Base-by-base conservation (phyloP, 2,797 vertebrate genomes). In the Selene dorsalis region DNA sequence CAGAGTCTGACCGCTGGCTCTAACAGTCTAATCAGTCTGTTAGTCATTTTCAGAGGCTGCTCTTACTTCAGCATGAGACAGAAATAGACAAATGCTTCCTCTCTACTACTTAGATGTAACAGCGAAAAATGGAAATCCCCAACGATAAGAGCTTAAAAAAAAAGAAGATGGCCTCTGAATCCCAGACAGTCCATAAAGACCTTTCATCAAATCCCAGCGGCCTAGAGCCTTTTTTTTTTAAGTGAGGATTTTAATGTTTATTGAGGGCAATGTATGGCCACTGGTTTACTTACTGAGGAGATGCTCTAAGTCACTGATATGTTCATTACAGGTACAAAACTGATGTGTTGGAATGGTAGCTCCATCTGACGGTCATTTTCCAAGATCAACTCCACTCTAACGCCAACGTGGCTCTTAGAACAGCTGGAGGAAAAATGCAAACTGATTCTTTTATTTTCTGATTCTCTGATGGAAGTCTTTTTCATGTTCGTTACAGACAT, bases 181-280 rank as follows among this genome's bases (percentile, higher is more conserved):
- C 63, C 56, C 24, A 78, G 82, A 77, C 86, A 89, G 87, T 85
- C 86, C 78, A 70, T 82, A 74, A 87, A 92, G 89, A 80, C 67
- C 87, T 87, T 83, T 86, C 79, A 89, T 89, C 83, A 85, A 84
- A 89, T 88, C 85, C 84, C 82, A 85, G 75, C 79, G 85, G 79
- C 77, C 39, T 57, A 77, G 71, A 87, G 74, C 69, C 45, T 56
- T 81, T 69, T 79, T 73, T 24, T 79, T 79, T 82, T 76, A 38
- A 83, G 74, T 57, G 60, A 64, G 74, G 65, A 85, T 83, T 87
- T 83, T 75, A 89, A 87, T 79, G 75, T 84, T 86, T 78, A 86
- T 66, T 50, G 45, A 84, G 77, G 66, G 58, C 43, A 77, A 75
- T 67, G 66, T 75, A 78, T 48, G 30, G 43, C 38, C 53, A 41